These are phyloP conservation scores for Tuberolachnus salignus DNA, from an alignment of 2,888 invertebrate genomes.

Conservation along the genomic window DNA sequence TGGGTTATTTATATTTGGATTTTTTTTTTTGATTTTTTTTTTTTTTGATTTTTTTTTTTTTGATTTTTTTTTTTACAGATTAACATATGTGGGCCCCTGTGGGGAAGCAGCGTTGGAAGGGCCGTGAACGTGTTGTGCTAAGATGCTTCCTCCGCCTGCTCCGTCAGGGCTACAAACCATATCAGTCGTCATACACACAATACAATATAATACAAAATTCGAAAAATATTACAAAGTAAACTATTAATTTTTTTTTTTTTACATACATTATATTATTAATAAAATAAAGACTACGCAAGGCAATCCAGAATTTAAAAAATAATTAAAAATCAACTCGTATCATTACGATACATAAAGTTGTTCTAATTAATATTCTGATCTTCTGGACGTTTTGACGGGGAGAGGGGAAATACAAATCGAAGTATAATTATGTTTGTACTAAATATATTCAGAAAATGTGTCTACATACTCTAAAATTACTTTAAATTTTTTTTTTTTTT, in stretches of 20 bases:
- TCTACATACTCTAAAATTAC: constrained; percentile 52
- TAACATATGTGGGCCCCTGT: constrained; percentile 91
- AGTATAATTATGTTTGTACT: constrained; percentile 22
- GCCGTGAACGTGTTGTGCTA: constrained; percentile 60
- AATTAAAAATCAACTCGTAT: neutral
- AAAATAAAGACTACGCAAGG: constrained; percentile 23
- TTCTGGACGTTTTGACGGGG: constrained; percentile 20
- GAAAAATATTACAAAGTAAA: constrained; percentile 31
- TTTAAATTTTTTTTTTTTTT: too few relatives aligned
- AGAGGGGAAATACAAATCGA: neutral
- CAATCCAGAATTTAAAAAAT: constrained; percentile 24
- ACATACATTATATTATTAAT: constrained; percentile 10
- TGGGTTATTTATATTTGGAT: constrained; percentile 49
- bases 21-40: constrained; percentile 21
- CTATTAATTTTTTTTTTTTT: constrained; percentile 2
- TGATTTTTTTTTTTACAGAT: constrained; percentile 74
- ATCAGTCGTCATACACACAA: constrained; percentile 57
- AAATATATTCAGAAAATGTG: constrained; percentile 55
- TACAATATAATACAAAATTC: constrained; percentile 52
- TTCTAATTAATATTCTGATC: neutral
- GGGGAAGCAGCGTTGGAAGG: constrained; percentile 61
- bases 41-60: too few relatives aligned
- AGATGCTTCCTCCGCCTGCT: constrained; percentile 58
- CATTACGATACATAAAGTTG: neutral
- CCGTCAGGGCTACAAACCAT: constrained; percentile 60